Conservation (phyloP, 2,113 vertebrate genomes). For the Nesospiza acunhae region DNA sequence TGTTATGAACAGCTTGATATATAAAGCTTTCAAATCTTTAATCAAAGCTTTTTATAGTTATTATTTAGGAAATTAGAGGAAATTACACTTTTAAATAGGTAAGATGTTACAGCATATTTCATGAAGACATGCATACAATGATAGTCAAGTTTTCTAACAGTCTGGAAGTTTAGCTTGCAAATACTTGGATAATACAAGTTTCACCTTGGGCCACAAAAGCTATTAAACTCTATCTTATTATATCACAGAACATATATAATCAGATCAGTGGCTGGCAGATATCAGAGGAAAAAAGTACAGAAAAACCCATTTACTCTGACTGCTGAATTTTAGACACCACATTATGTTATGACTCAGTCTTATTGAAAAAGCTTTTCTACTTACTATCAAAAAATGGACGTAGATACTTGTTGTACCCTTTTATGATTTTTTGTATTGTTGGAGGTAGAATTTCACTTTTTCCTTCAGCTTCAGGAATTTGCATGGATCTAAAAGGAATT, state of each 20-base stretch:
- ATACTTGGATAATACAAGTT: background rate
- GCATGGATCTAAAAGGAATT: slow-evolving; percentile 8
- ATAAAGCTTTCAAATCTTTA: background rate
- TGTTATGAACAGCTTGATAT: background rate
- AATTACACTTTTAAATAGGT: background rate
- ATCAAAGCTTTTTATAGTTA: background rate
- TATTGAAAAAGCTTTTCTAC: slow-evolving; percentile 38
- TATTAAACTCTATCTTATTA: background rate
- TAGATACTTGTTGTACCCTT: slow-evolving; percentile 93
- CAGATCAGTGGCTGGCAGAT: background rate
- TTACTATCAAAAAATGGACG: slow-evolving; percentile 91
- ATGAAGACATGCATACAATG: background rate
- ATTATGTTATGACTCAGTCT: background rate
- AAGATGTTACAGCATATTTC: background rate
- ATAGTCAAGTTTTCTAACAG: background rate
- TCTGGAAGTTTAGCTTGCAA: background rate
- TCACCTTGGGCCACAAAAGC: background rate
- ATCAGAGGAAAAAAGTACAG: background rate
- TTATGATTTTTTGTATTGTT: slow-evolving; percentile 89
- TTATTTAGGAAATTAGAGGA: background rate
- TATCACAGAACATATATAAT: background rate
- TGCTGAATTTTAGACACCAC: background rate
- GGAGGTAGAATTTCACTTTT: slow-evolving; percentile 87
- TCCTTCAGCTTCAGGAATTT: slow-evolving; percentile 70
- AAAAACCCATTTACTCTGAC: background rate